Percentiles rank a stretch among this genome's conserved stretches.
These are phyloP conservation scores for Sarcophaga bullata DNA, from an alignment of 1,140 invertebrate species.

Conservation along the genomic window DNA sequence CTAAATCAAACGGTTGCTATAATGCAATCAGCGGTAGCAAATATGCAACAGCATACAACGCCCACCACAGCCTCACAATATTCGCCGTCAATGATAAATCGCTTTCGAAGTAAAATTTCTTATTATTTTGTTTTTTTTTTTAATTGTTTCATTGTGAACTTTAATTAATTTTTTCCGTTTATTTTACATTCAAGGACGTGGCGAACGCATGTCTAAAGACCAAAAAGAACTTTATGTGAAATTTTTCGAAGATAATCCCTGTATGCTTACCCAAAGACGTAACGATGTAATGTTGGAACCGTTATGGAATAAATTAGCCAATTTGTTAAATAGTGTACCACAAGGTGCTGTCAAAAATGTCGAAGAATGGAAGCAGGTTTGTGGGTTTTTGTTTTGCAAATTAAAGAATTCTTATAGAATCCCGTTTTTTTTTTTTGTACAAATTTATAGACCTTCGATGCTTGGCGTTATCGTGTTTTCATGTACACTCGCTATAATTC, in stretches of 20 bases:
- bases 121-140: conserved; percentile 5
- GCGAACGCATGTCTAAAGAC: conserved; percentile 63
- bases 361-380: conserved; percentile 58
- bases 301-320: conserved; percentile 57
- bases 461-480: conserved; percentile 62
- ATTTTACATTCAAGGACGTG: conserved; percentile 52
- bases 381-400: neutral
- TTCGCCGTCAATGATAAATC: conserved; percentile 52
- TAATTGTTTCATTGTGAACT: neutral
- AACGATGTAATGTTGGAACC: conserved; percentile 61
- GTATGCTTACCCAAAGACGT: conserved; percentile 60
- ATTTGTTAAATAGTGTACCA: conserved; percentile 59
- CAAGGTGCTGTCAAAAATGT: conserved; percentile 63
- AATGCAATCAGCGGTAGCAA: conserved; percentile 42
- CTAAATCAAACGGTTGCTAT: neutral
- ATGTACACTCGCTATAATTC: conserved; percentile 64
- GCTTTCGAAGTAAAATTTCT: conserved; percentile 54
- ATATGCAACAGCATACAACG: conserved; percentile 37
- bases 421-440: neutral
- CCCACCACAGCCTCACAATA: conserved; percentile 24
- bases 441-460: conserved; percentile 55
- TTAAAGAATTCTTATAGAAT: neutral
- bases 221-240: conserved; percentile 62
- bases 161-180: conserved; percentile 26
- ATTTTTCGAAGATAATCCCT: conserved; percentile 63